Evolutionary conservation across 2,797 vertebrate genomes (phyloP).

Genomic region (Neomorphus geoffroyi): DNA sequence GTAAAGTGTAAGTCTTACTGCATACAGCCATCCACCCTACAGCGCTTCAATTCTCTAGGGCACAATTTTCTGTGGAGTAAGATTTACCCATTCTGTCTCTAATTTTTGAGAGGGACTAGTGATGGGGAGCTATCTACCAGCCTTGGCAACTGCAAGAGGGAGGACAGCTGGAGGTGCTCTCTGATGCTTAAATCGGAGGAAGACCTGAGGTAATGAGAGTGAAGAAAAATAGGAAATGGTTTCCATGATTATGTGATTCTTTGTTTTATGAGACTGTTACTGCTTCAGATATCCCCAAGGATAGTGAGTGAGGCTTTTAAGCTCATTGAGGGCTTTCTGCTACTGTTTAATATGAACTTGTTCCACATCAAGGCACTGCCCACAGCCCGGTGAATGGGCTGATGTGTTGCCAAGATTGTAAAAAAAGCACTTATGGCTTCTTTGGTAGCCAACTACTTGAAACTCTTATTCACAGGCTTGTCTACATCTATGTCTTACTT

Average conservation of each 20-base stretch:
- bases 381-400: not conserved
- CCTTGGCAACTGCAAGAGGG: not conserved
- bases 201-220: not conserved
- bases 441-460: not conserved
- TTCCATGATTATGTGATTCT: not conserved
- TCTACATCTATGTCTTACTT: not conserved
- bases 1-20: not conserved
- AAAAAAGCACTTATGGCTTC: not conserved
- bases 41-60: not conserved
- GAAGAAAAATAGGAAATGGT: not conserved
- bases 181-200: not conserved
- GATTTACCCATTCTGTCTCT: not conserved
- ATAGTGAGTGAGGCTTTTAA: not conserved
- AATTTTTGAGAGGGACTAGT: not conserved
- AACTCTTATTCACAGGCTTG: not conserved
- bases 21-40: not conserved
- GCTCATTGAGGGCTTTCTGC: not conserved
- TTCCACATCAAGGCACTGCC: not conserved
- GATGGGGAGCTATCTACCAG: not conserved
- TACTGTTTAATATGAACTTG: not conserved
- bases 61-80: not conserved
- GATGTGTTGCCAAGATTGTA: not conserved
- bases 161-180: not conserved
- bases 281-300: not conserved
- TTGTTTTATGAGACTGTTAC: not conserved